Conservation (phyloP, 2,113 vertebrate genomes). For the Onychostoma macrolepis region DNA sequence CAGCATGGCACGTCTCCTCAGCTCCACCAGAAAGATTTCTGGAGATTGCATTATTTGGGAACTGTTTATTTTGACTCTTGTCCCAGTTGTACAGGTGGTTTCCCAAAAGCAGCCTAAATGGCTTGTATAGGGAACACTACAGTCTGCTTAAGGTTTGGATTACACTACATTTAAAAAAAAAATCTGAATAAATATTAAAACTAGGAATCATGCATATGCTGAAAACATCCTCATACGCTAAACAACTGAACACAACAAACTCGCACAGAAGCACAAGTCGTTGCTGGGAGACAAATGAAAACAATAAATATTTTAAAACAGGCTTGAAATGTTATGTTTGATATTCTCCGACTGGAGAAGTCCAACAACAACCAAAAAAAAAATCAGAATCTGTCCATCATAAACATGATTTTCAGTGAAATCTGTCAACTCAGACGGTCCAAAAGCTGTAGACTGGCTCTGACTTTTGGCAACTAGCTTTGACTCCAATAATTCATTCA, state of each 20-base stretch:
- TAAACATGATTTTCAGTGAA: neutral
- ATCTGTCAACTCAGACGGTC: no score
- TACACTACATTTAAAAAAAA: neutral
- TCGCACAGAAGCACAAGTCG: no score
- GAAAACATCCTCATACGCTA: no score
- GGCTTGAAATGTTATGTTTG: no score
- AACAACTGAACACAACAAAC: no score
- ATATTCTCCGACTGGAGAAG: no score
- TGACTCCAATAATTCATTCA: neutral
- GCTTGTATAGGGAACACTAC: neutral
- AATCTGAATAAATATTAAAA: neutral
- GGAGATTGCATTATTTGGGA: neutral
- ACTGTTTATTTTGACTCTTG: neutral
- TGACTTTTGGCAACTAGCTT: no score
- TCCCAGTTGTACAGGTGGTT: neutral
- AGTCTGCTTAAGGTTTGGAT: neutral
- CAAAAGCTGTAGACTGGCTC: no score
- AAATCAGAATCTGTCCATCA: no score
- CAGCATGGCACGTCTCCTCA: neutral
- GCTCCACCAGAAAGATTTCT: neutral
- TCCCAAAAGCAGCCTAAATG: neutral
- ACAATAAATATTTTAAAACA: no score
- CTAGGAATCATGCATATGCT: neutral
- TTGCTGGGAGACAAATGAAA: no score
- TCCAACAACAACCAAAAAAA: no score